Conservation (phyloP, 2,797 vertebrate genomes). For the Sphenopsis melanotis region DNA sequence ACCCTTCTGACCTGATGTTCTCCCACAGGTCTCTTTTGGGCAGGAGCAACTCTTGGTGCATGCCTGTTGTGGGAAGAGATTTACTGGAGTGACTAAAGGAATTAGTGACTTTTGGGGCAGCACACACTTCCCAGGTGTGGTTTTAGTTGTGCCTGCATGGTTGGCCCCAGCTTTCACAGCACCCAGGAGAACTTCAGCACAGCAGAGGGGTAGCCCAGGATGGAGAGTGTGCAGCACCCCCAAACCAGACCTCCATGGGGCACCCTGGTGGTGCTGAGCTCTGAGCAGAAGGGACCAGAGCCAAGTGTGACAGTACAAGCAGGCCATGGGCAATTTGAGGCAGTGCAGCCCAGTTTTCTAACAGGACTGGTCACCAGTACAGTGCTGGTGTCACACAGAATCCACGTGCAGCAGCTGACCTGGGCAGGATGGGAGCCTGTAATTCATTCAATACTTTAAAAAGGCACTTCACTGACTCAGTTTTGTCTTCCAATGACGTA, state of each 20-base stretch:
- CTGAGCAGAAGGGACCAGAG: background rate
- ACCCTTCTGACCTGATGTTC: constrained; percentile 14
- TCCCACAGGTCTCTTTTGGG: constrained; percentile 1
- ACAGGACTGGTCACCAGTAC: background rate
- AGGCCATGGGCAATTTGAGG: background rate
- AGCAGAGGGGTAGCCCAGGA: background rate
- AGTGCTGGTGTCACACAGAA: background rate
- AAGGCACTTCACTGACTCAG: background rate
- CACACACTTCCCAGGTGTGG: rapidly evolving
- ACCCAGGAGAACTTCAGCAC: background rate
- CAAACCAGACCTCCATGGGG: rapidly evolving
- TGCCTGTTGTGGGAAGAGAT: background rate
- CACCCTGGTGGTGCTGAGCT: background rate
- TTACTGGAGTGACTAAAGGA: background rate
- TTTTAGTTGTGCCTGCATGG: background rate
- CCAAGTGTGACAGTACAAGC: rapidly evolving
- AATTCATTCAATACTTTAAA: background rate
- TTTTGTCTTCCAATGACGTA: background rate
- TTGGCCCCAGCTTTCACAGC: background rate
- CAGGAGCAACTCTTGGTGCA: background rate
- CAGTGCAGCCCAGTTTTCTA: background rate
- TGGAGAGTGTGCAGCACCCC: background rate
- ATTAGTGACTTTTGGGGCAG: background rate
- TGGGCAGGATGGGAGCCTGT: background rate
- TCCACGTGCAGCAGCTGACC: background rate